Evolutionary conservation across 2,113 vertebrate species (phyloP), one percentile per base, ranked within the genome.

Genomic region (Pseudopipra pipra): DNA sequence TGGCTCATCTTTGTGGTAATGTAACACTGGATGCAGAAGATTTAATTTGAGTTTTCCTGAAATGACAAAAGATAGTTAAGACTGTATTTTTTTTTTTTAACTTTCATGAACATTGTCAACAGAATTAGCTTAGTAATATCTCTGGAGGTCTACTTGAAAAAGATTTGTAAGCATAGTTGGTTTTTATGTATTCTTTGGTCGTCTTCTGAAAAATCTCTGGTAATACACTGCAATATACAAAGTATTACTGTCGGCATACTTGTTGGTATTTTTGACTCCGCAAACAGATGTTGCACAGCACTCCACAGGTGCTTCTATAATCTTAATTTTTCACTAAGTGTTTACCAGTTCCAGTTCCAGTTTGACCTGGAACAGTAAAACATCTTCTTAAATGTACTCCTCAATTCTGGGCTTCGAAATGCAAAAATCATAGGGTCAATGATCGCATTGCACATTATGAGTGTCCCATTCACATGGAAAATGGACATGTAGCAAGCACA

Each of bases 391-490:
- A 99, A 99, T 6, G 99, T 99, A 12, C 93, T 98, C 66, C 98
- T 91, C 33, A 99, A 95, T 92, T 99, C 99, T 12, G 98, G 97
- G 31, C 98, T 99, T 82, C 99, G 98, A 91, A 99, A 99, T 37
- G 99, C 99, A 33, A 99, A 99, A 96, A 99, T 99, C 72, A 99
- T 98, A 0, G 99, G 99, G 87, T 99, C 98, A 1, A 99, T 98
- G 65, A 99, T 96, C 0, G 99, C 98, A 16, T 99, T 99, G 93
- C 99, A 99, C 98, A 99, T 99, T 78, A 99, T 96, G 49, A 99
- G 94, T 5, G 98, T 97, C 33, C 99, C 97, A 4, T 99, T 99
- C 31, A 99, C 96, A 20, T 99, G 98, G 91, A 99, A 99, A 77
- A 99, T 98, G 12, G 99, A 99, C 76, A 99, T 98, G 89, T 99